Evolutionary conservation across 1,140 invertebrate species (phyloP), one percentile per base, ranked within the genome.

Genomic region (Campoletis sonorensis): DNA sequence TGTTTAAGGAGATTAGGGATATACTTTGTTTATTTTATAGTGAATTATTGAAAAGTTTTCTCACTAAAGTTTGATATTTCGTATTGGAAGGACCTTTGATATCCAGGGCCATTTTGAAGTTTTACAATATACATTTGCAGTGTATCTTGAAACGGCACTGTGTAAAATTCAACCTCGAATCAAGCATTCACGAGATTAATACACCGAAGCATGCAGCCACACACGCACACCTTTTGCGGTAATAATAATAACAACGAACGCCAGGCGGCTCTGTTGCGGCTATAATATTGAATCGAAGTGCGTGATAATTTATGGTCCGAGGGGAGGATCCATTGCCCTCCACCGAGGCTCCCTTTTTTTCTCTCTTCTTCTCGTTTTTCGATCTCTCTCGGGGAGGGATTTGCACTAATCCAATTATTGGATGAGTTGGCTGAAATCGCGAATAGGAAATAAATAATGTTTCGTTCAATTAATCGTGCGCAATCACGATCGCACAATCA

Each of bases 241-340:
- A 49, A 75, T 51, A 51, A 75, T 51, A 51, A 54, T 75, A 75
- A 75, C 45, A 26, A 75, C 72, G 80, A 40, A 61, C 54, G 77
- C 76, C 79, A 83, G 75, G 79, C 80, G 82, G 75, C 72, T 33
- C 61, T 45, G 64, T 72, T 30, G 67, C 61, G 68, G 75, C 73
- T 75, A 78, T 79, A 82, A 45, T 81, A 83, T 83, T 83, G 82
- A 83, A 83, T 83, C 79, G 82, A 83, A 83, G 75, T 80, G 80
- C 79, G 79, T 83, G 82, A 83, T 83, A 83, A 83, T 83, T 81
- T 81, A 83, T 75, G 45, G 54, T 30, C 5, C 21, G 26, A 51
- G 45, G 72, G 72, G 23, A 54, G 26, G 45, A 70, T 70, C 67
- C 67, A 33, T 70, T 70, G 67, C 67, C 67, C 67, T 70, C 30